These are phyloP conservation scores for Myiozetetes cayanensis DNA, from an alignment of 2,113 vertebrate genomes.

Conservation along the genomic window DNA sequence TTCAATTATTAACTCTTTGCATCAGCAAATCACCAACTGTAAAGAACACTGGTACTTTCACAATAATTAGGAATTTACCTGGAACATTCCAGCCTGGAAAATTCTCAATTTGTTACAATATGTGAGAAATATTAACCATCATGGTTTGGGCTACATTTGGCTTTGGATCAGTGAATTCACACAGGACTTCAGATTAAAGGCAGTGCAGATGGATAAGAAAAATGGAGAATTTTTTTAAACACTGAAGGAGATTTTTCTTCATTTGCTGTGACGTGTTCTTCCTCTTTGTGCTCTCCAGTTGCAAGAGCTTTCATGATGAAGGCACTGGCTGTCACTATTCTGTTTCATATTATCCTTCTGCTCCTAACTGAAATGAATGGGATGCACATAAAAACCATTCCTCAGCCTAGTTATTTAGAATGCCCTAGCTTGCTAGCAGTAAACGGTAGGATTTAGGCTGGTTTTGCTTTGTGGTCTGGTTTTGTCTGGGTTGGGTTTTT, in stretches of 20 bases:
- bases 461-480: neutral
- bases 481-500: neutral
- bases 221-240: slow-evolving; percentile 2
- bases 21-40: neutral
- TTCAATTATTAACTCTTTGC: neutral
- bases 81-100: neutral
- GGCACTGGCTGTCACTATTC: neutral
- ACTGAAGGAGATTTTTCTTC: slow-evolving; percentile 19
- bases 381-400: slow-evolving; percentile 21
- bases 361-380: slow-evolving; percentile 21
- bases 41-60: neutral
- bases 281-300: neutral
- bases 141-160: neutral
- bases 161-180: neutral
- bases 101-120: neutral
- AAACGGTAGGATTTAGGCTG: neutral
- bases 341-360: slow-evolving; percentile 15
- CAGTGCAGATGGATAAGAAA: neutral
- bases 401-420: neutral
- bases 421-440: neutral
- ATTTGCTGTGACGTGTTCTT: slow-evolving; percentile 14
- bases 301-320: neutral
- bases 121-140: neutral
- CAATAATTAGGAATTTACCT: neutral
- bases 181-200: neutral